Percentiles rank a stretch among this genome's conserved stretches.
These are phyloP conservation scores for Phyllotreta cruciferae DNA, from an alignment of 2,888 invertebrate species.

Conservation along the genomic window DNA sequence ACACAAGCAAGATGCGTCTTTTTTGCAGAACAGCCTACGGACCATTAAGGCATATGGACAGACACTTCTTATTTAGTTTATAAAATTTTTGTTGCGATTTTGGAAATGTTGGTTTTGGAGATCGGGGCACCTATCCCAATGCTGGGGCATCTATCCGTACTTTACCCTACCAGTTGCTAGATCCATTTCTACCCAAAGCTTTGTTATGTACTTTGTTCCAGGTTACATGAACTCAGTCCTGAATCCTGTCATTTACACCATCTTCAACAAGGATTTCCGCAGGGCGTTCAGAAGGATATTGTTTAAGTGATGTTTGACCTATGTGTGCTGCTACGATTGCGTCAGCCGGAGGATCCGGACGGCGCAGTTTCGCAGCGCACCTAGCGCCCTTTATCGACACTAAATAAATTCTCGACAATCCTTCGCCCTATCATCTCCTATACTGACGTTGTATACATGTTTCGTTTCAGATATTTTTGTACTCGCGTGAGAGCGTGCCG, in stretches of 20 bases:
- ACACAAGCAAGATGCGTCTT: no score
- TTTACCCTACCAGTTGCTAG: no score
- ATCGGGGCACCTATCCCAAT: no score
- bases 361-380: conserved; percentile 70
- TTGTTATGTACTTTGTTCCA: conserved; percentile 20
- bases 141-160: no score
- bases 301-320: conserved; percentile 92
- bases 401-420: conserved; percentile 43
- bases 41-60: no score
- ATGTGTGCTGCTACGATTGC: conserved; percentile 83
- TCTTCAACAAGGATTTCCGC: conserved; percentile 97
- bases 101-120: no score
- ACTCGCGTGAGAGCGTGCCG: background rate
- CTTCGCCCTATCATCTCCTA: conserved; percentile 22
- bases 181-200: no score
- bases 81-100: no score
- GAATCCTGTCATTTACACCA: conserved; percentile 95
- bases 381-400: conserved; percentile 63
- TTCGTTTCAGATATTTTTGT: conserved; percentile 14
- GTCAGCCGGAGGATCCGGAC: conserved; percentile 69
- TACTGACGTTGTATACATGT: conserved; percentile 8
- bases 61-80: no score
- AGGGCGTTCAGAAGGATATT: conserved; percentile 94
- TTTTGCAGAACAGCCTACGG: no score
- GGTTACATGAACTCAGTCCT: conserved; percentile 93